These are phyloP conservation scores for Himalopsyche kuldschensis DNA, from an alignment of 2,888 invertebrate genomes.

Conservation along the genomic window DNA sequence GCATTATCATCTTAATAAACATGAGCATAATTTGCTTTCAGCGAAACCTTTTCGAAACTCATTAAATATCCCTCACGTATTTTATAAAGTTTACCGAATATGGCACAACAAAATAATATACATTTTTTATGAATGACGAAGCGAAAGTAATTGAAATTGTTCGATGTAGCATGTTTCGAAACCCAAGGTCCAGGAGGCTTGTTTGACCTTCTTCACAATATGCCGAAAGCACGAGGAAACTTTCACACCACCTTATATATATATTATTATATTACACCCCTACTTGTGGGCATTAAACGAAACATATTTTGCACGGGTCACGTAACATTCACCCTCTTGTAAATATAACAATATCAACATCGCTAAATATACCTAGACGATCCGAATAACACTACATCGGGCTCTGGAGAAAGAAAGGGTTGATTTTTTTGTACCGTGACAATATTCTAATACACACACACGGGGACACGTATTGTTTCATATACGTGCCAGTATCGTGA, in stretches of 20 bases:
- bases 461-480: no score
- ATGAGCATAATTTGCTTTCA: not conserved
- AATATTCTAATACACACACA: not conserved
- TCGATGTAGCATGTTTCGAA: not conserved
- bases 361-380: not conserved
- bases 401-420: not conserved
- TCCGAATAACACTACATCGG: not conserved
- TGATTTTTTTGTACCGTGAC: not conserved
- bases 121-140: not conserved
- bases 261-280: not conserved
- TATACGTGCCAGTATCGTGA: no score
- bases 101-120: not conserved
- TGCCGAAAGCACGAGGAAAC: not conserved
- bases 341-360: constrained; percentile 1
- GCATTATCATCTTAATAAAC: not conserved
- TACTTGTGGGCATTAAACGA: not conserved
- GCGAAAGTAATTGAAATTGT: not conserved
- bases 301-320: not conserved
- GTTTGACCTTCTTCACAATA: not conserved
- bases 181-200: not conserved
- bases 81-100: not conserved
- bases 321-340: not conserved
- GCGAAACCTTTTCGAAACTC: not conserved
- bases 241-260: not conserved
- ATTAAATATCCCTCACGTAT: not conserved